These are phyloP conservation scores for Chelidonichthys spinosus DNA, from an alignment of 2,797 vertebrate genomes.

Conservation along the genomic window DNA sequence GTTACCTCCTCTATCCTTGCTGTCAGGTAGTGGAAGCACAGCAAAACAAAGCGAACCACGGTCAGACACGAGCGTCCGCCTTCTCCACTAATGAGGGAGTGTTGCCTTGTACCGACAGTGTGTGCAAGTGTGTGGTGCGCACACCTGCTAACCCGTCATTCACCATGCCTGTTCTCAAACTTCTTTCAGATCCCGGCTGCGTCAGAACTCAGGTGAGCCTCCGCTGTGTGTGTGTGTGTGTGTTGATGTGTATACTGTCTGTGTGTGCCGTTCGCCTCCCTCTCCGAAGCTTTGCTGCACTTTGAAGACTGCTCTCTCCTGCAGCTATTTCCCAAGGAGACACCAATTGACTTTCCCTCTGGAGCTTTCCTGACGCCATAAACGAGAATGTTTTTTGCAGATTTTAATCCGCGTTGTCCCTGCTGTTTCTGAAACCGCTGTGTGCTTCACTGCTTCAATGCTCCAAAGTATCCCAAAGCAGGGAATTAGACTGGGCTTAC, in stretches of 20 bases:
- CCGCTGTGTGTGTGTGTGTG: conserved; percentile 32
- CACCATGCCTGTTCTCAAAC: conserved; percentile 94
- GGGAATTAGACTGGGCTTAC: conserved; percentile 22
- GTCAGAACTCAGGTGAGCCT: conserved; percentile 92
- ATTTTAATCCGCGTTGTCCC: conserved; percentile 33
- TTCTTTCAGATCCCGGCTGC: conserved; percentile 93
- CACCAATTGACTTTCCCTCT: conserved; percentile 68
- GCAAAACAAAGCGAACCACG: conserved; percentile 74
- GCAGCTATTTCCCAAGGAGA: conserved; percentile 72
- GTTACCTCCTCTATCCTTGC: conserved; percentile 75
- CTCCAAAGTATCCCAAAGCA: conserved; percentile 34
- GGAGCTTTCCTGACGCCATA: conserved; percentile 50
- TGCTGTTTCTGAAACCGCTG: conserved; percentile 29
- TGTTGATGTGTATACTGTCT: conserved; percentile 30
- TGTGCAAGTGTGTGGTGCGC: conserved; percentile 75
- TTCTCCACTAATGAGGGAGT: conserved; percentile 71
- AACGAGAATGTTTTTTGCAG: conserved; percentile 39
- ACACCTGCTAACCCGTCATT: conserved; percentile 75
- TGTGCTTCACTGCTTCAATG: conserved; percentile 27
- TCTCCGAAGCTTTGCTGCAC: conserved; percentile 66
- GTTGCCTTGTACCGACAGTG: conserved; percentile 68
- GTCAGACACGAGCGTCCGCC: conserved; percentile 70
- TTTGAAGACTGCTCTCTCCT: conserved; percentile 71
- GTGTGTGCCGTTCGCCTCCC: conserved; percentile 40
- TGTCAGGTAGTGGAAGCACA: conserved; percentile 82